Evolutionary conservation across 1,140 invertebrate genomes (phyloP), one percentile per base, ranked within the genome.

Genomic region (Trypoxylus dichotomus): DNA sequence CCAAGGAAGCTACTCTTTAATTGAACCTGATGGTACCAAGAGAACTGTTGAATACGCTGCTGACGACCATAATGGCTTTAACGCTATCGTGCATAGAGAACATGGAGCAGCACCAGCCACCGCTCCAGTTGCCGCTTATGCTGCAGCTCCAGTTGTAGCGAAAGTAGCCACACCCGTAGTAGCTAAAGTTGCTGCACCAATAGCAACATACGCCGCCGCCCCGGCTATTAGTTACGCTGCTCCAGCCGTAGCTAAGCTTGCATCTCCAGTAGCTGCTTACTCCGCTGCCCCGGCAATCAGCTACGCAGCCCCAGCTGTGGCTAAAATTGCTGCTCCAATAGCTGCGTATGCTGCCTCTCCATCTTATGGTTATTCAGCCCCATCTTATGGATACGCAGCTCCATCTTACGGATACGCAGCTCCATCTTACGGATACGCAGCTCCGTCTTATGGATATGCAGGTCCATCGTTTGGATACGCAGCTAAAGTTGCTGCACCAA

Each of bases 1-100:
- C n/a, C 88, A 89, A 79, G 90, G 90, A 1, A 89, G 88, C 78
- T 91, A 91, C 84, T 89, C 87, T 2, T 82, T 91, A 71, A 83
- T 88, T 13, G 87, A 77, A 24, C 42, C 87, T 68, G 87, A 88
- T 76, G 87, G 87, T 75, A 84, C 85, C 76, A 86, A 85, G 81
- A 83, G 87, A 25, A 88, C 84, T 60, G 87, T 88, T 7, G 86
- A 87, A 82, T 88, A 88, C 80, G 85, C 86, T 21, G 87, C 86
- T 80, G 84, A 86, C 71, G 82, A 81, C n/a, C 82, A 84, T 54
- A 85, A 83, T 76, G 87, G 87, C 29, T 88, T 87, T 84, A 87
- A 87, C 79, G 87, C 87, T 19, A 82, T 86, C 15, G 87, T 88
- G 1, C 77, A 78, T 25, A 73, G 24, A 73, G 71, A 73, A 73